Base-by-base conservation (phyloP, 2,888 invertebrate genomes). In the Zaprionus bogoriensis region DNA sequence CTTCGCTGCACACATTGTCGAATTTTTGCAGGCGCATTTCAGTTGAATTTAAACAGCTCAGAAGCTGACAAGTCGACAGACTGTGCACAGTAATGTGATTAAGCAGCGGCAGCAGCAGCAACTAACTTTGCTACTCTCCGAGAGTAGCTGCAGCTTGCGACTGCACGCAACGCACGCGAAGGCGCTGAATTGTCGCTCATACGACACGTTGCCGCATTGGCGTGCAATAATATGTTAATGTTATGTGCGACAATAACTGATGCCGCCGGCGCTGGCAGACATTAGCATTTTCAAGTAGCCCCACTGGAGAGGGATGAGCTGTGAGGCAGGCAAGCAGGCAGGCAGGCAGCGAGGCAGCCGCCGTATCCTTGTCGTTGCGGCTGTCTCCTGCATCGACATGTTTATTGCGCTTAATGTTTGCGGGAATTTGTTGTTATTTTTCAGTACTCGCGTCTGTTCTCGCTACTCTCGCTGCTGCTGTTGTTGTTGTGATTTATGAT, bases 221-320 rank as follows among this genome's bases (percentile, higher is more conserved):
- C 83, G 41, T 82, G 88, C 88, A 89, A 88, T 89, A 89, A 88
- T 86, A 89, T 89, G 89, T 88, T 89, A 89, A 89, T 89, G 87
- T 83, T 76, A 76, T 87, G 88, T 89, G 88, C 67, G 82, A 77
- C 77, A 86, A 70, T 74, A 79, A 73, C 67, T 65, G 67, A 70
- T 64, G 66, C 66, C 66, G 62, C 62, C 65, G 41, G 54, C 60
- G 60, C 47, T 55, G 68, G 42, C 70, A 66, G 53, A 64, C 87
- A 87, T 86, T 86, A 86, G 87, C 87, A 86, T 79, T 81, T 77
- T 60, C 67, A 59, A 67, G 65, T 62, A 70, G 61, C 47, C 39
- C 42, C 41, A 57, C n/a, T 39, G 45, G 48, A 17, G 45, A 38
- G 19, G 12, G 9, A 38, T 25, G 38, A n/a, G 38, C n/a, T 23